Evolutionary conservation across 92 coral and sea anemone species (phyloP).

Genomic region (Zoanthus sansibaricus): DNA sequence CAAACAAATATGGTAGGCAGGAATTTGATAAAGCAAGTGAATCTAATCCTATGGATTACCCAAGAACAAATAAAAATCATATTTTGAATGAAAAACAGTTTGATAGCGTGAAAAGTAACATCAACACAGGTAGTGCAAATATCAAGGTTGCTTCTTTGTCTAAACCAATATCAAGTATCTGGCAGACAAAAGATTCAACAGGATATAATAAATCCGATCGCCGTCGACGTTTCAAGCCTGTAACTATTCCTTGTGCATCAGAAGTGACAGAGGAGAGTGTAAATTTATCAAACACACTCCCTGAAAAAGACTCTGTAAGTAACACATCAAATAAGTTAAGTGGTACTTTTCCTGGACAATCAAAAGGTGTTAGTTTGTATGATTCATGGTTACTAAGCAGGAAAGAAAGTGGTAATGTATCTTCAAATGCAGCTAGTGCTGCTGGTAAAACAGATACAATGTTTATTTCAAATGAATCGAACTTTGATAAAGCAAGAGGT

Average conservation of each 20-base stretch:
- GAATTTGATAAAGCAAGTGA: background rate
- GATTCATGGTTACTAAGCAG: constrained; percentile 41
- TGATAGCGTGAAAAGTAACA: background rate
- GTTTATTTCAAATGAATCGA: background rate
- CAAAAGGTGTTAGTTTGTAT: constrained; percentile 35
- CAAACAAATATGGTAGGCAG: background rate
- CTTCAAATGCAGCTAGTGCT: no score
- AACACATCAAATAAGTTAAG: constrained; percentile 33
- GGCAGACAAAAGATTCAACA: constrained; percentile 29
- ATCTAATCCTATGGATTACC: background rate
- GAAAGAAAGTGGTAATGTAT: constrained; percentile 3
- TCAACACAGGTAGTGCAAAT: background rate
- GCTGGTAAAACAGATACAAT: background rate
- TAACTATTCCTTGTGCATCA: constrained; percentile 59
- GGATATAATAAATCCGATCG: constrained; percentile 63
- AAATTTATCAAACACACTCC: constrained; percentile 38
- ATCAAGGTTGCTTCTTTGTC: background rate
- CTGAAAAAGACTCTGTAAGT: constrained; percentile 10
- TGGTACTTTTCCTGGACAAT: constrained; percentile 64
- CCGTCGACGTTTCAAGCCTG: constrained; percentile 89
- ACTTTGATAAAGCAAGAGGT: constrained; percentile 32
- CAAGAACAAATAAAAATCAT: background rate
- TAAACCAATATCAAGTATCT: constrained; percentile 16
- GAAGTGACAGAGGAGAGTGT: constrained; percentile 45
- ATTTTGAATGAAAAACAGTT: background rate